phyloP scores from a whole-genome alignment of 2,888 invertebrate genomes.

The Linnaemya tessellans region DNA sequence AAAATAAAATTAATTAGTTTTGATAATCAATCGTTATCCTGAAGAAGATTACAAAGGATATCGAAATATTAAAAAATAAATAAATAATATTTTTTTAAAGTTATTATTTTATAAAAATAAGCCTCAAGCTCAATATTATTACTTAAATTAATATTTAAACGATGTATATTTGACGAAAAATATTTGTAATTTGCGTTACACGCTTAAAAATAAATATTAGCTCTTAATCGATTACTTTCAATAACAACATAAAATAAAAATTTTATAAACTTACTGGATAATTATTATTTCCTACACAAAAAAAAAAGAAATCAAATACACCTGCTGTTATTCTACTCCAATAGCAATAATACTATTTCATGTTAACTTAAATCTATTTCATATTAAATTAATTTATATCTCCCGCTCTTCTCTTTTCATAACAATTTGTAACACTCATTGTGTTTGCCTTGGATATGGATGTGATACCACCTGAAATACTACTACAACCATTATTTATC shows the following conservation, averaged over 20 bases:
- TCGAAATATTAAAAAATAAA: no score
- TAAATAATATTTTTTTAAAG: no score
- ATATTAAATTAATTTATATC: slow-evolving; percentile 46
- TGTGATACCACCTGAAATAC: slow-evolving; percentile 53
- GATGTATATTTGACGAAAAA: no score
- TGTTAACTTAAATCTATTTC: slow-evolving; percentile 26
- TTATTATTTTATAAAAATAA: no score
- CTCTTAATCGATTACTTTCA: neutral
- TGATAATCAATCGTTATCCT: no score
- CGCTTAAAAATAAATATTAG: no score
- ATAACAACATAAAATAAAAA: slow-evolving; percentile 13
- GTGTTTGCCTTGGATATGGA: slow-evolving; percentile 44
- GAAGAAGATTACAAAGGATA: no score
- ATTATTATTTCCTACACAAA: neutral
- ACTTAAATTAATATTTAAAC: no score
- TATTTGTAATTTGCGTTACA: no score
- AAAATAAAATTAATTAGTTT: no score
- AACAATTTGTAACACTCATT: slow-evolving; percentile 36
- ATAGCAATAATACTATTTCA: slow-evolving; percentile 14
- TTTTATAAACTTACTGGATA: neutral
- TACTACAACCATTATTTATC: slow-evolving; percentile 19
- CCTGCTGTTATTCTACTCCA: slow-evolving; percentile 26
- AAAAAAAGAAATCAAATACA: neutral
- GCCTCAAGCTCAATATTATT: no score
- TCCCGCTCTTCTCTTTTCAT: slow-evolving; percentile 47